Evolutionary conservation across 2,888 invertebrate genomes (phyloP), one percentile per base, ranked within the genome.

Genomic region (Lottia gigantea): DNA sequence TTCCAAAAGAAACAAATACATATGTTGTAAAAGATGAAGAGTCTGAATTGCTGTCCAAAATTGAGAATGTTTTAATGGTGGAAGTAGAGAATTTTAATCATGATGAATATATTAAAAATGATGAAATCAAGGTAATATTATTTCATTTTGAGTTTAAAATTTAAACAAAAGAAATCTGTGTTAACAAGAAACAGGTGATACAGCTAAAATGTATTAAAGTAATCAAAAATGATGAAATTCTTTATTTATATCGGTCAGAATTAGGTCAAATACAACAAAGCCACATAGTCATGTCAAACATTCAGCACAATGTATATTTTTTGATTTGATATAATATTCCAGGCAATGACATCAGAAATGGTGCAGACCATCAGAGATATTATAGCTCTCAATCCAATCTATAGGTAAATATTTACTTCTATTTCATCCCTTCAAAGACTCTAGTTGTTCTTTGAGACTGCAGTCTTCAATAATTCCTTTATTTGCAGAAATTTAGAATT

Each of bases 321-420:
- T 31, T 6, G 2, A 31, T 31, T 31, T 31, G 1, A 19, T 19
- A 19, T 55, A 19, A 55, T 55, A 55, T 82, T 85, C 4, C 80
- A 92, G 92, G 98, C 98, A 0, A 87, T 97, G 70, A 97, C 96
- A 0, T 97, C 97, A 88, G 98, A 98, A 91, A 93, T 98, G 71
- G 96, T 98, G 64, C 97, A 98, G 90, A 98, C 98, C 0, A 97
- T 98, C 77, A 91, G 97, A 69, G 99, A 99, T 89, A 97, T 99
- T 72, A 97, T 99, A 75, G 81, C 95, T 78, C 92, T 98, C 91
- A 99, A 98, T 92, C 97, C 98, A 0, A 90, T 99, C 72, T 98
- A 98, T 81, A 88, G 89, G 87, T 87, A 74, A 67, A 64, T 8
- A n/a, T 40, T 8, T 40, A 40, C 40, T 6, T 11, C 40, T 40